Percentiles rank a stretch among this genome's conserved stretches.
Conservation (phyloP, 2,113 vertebrate species). For the Probosciger aterrimus region DNA sequence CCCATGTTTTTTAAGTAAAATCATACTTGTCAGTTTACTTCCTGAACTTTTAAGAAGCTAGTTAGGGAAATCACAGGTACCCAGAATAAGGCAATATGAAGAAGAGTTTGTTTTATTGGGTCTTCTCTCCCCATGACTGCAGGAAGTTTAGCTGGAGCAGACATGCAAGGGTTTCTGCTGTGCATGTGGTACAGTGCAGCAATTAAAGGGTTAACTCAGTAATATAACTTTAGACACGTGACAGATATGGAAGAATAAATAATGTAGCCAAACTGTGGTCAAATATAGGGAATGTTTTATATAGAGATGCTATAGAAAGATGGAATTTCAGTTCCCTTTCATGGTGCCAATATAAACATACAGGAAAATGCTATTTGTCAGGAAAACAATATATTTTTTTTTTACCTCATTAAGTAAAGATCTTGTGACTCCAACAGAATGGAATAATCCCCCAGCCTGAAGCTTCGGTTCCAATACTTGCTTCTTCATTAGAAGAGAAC, state of each 20-base stretch:
- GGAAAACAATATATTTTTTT: not conserved
- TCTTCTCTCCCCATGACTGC: not conserved
- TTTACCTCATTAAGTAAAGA: not conserved
- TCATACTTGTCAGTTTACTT: not conserved
- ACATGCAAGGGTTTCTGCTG: not conserved
- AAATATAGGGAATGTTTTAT: conserved; percentile 13
- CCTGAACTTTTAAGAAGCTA: not conserved
- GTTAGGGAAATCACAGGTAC: not conserved
- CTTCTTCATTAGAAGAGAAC: not conserved
- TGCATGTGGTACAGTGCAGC: not conserved
- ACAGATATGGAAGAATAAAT: conserved; percentile 14
- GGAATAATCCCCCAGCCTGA: not conserved
- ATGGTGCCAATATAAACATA: conserved; percentile 12
- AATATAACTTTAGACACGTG: not conserved
- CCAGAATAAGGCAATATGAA: not conserved
- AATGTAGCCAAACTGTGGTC: not conserved
- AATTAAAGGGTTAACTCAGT: not conserved
- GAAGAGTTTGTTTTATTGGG: not conserved
- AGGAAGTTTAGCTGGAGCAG: not conserved
- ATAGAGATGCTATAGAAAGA: not conserved
- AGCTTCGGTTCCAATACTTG: not conserved
- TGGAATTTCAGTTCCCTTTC: conserved; percentile 17
- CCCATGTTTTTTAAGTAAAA: not conserved
- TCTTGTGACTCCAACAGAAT: not conserved
- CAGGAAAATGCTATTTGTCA: not conserved